Base-by-base conservation (phyloP, 2,113 vertebrate genomes). In the Oreochromis spilurus region DNA sequence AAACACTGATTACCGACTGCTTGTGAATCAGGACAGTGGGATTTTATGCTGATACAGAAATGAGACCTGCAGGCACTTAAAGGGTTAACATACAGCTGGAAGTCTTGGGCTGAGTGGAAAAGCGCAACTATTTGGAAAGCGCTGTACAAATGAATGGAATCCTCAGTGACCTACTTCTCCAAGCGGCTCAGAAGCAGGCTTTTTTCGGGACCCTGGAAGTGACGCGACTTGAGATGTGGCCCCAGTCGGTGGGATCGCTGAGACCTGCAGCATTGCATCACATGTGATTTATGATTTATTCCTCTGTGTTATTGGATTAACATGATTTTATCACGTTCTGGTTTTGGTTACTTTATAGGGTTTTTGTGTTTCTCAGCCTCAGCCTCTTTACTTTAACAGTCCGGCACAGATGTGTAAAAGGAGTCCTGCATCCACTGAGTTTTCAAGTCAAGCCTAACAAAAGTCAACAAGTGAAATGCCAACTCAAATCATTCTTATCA, bases 111-210 rank as follows among this genome's bases (percentile, higher is more conserved):
- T 26, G 92, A 95, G 90, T 94, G 93, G 94, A 95, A 96, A 95
- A 95, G 92, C 80, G 80, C 92, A 93, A 91, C 91, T 95, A 93
- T 96, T 96, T 95, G 95, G 91, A 94, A 93, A 94, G 94, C 83
- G 40, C 81, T 87, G 93, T 94, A 94, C 95, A 95, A 95, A 95
- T 95, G 93, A 96, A 95, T 93, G 94, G 93, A 95, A 96, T 96
- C 95, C 91, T 93, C 87, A 91, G 87, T 95, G 95, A 96, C 95
- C 95, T 95, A 96, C 93, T 95, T 96, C 91, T 93, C 53, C 3
- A 21, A 72, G 85, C 82, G 17, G 58, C 90, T 95, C 81, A 95
- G 93, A 93, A 93, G 92, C 92, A 29, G 90, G 94, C 88, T 95
- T 96, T 94, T 96, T 95, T 93, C 81, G 67, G 84, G 85, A 89